Evolutionary conservation across 2,797 vertebrate genomes (phyloP), one percentile per base, ranked within the genome.

Genomic region (Melanotaenia nigrans): DNA sequence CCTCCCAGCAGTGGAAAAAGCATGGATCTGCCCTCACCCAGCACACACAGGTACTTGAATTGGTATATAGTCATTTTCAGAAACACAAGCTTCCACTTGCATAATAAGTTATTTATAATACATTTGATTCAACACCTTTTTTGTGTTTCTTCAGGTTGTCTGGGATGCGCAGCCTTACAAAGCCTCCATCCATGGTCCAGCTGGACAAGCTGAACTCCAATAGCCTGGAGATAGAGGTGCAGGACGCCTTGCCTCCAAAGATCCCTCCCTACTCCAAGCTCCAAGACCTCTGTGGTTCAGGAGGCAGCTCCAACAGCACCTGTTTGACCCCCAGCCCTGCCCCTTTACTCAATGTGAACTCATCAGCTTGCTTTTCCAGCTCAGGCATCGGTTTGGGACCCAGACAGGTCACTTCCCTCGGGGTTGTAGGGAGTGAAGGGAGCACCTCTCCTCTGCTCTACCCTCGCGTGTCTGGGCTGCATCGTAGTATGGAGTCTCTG

Each of bases 401-500:
- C 18, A 68, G 92, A 64, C 92, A 93, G 78, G 85, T 90, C 38
- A 89, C 92, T 0, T 93, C 92, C 13, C 82, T 92, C 0, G 92
- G 91, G 10, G 87, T 90, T 24, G 89, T 85, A 49, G 75, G 71
- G 20, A 87, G 68, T 9, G 71, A 78, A 42, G 85, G 84, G 4
- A 86, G 73, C 40, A 72, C 85, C 64, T 92, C 93, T n/a, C 93
- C 95, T 13, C 93, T 95, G 83, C 95, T 97, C 89, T 97, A 96
- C 86, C 90, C 96, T 61, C 96, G 97, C 55, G 93, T 98, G 81
- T 96, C 97, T 0, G 92, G 96, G 42, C 92, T 98, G 75, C 97
- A 98, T 87, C 96, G 96, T 79, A 99, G 97, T 89, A 95, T 98
- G 96, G 97, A 98, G 92, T 98, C 96, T 4, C 92, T 98, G 72